Conservation (phyloP, 2,888 invertebrate genomes). For the Itoplectis maculator region DNA sequence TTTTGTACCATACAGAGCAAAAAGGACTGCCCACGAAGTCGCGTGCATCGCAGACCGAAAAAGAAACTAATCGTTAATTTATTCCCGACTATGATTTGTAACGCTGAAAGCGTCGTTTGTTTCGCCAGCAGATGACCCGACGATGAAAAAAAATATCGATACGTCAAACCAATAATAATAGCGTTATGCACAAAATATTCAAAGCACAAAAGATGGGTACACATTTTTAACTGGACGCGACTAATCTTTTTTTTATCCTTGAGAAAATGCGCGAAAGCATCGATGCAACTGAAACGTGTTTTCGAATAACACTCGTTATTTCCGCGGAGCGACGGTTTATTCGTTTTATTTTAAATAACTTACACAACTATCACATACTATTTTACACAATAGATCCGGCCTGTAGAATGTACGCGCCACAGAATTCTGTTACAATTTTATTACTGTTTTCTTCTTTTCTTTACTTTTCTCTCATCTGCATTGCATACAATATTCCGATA, state of each 20-base stretch:
- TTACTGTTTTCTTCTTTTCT: conserved; percentile 40
- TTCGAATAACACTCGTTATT: conserved; percentile 26
- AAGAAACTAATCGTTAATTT: conserved; percentile 24
- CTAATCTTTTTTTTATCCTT: background rate
- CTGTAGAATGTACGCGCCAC: conserved; percentile 57
- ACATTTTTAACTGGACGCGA: background rate
- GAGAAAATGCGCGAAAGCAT: background rate
- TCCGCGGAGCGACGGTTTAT: conserved; percentile 45
- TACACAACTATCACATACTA: conserved; percentile 67
- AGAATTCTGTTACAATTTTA: conserved; percentile 72
- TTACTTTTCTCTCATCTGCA: background rate
- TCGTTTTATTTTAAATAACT: conserved; percentile 67
- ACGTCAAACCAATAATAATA: conserved; percentile 29
- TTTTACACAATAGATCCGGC: conserved; percentile 53
- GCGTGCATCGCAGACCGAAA: conserved; percentile 3
- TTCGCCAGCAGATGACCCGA: conserved; percentile 8
- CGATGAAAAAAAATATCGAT: conserved; percentile 40
- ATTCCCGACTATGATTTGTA: conserved; percentile 17
- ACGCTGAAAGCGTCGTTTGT: background rate
- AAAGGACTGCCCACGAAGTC: conserved; percentile 25
- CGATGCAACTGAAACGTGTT: conserved; percentile 7
- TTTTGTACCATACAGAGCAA: conserved; percentile 52
- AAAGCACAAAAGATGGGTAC: conserved; percentile 51
- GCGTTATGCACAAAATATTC: conserved; percentile 48
- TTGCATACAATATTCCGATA: conserved; percentile 52